phyloP scores from a whole-genome alignment of 1,140 invertebrate species.

The Psilanteris sp. region DNA sequence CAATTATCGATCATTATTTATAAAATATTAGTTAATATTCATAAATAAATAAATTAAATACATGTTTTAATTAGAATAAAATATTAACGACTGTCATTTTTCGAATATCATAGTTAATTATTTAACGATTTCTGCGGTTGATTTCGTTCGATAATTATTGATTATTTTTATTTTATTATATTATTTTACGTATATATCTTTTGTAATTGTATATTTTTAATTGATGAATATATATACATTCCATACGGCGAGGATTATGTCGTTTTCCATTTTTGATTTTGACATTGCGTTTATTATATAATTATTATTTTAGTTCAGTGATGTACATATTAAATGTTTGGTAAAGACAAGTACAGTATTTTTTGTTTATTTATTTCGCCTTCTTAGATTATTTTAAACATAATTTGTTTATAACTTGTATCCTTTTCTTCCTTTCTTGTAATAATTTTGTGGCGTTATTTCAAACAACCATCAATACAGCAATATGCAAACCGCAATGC shows the following conservation, averaged over 20 bases:
- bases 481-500: slow-evolving; percentile 12
- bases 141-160: slow-evolving; percentile 5
- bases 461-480: background rate
- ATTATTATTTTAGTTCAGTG: slow-evolving; percentile 32
- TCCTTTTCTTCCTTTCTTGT: background rate
- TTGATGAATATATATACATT: slow-evolving; percentile 38
- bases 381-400: background rate
- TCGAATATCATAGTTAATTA: background rate
- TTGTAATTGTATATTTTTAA: slow-evolving; percentile 49
- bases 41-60: too few relatives aligned
- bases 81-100: too few relatives aligned
- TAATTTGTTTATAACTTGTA: background rate
- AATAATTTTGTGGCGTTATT: background rate
- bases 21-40: too few relatives aligned
- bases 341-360: slow-evolving; percentile 10
- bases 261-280: slow-evolving; percentile 20
- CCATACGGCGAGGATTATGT: slow-evolving; percentile 34
- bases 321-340: slow-evolving; percentile 52
- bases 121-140: slow-evolving; percentile 1
- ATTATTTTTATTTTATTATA: slow-evolving; percentile 16
- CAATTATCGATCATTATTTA: too few relatives aligned
- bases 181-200: slow-evolving; percentile 28
- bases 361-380: background rate
- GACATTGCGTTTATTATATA: slow-evolving; percentile 31
- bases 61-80: too few relatives aligned